These are phyloP conservation scores for Castor canadensis DNA, from an alignment of 2,113 vertebrate species.

Conservation along the genomic window DNA sequence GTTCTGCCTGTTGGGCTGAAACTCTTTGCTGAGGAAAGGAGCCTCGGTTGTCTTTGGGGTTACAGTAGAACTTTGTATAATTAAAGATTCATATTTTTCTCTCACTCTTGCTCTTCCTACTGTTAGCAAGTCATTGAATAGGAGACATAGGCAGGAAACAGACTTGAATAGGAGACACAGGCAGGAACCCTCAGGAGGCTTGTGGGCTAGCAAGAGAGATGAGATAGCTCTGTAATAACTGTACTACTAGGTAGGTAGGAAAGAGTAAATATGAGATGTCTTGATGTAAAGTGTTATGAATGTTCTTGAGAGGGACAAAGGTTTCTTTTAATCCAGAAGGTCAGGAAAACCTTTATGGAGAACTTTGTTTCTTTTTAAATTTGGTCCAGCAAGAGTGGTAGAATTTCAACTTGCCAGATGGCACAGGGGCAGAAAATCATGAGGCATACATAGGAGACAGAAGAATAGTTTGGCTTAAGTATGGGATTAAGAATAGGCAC, in stretches of 20 bases:
- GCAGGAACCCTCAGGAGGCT: neutral
- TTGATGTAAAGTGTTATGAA: neutral
- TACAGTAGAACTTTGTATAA: neutral
- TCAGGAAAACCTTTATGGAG: neutral
- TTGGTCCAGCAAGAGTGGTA: neutral
- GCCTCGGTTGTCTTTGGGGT: neutral
- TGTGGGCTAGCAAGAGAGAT: neutral
- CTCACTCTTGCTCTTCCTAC: neutral
- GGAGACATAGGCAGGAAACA: slow-evolving; percentile 13
- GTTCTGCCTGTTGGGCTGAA: neutral
- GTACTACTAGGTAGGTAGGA: neutral
- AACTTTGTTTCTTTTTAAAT: neutral
- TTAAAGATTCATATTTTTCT: neutral
- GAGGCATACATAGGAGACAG: neutral
- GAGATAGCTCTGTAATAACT: neutral
- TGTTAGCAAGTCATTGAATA: neutral
- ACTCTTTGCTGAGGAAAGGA: too few relatives aligned
- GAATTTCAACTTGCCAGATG: slow-evolving; percentile 34
- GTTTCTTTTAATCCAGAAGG: neutral
- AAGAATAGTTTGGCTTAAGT: slow-evolving; percentile 38
- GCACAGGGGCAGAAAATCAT: slow-evolving; percentile 18
- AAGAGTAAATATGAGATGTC: neutral
- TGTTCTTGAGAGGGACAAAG: neutral
- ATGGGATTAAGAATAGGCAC: neutral
- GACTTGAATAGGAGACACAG: too few relatives aligned